Evolutionary conservation across 2,888 invertebrate species (phyloP).

Genomic region (Luperina testacea): DNA sequence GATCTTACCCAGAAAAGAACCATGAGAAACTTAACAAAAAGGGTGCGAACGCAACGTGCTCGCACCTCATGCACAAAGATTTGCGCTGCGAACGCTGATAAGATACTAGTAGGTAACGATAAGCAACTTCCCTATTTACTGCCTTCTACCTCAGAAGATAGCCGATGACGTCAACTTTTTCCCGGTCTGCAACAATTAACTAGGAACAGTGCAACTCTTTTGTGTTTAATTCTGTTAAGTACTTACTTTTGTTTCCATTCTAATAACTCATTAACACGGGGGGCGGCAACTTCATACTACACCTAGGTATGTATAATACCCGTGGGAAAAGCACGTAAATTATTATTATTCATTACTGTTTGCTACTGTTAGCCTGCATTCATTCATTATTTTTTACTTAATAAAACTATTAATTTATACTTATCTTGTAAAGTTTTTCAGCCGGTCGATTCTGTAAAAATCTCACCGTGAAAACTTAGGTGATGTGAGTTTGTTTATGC

Average conservation of each 20-base stretch:
- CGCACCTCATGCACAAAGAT: constrained; percentile 72
- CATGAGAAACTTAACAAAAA: constrained; percentile 76
- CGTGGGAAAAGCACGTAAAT: constrained; percentile 33
- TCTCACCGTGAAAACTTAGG: no score
- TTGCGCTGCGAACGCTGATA: constrained; percentile 71
- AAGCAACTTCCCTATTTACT: constrained; percentile 62
- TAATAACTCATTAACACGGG: constrained; percentile 53
- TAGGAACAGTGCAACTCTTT: constrained; percentile 21
- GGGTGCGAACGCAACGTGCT: constrained; percentile 78
- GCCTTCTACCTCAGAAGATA: constrained; percentile 44
- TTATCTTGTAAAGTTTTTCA: background rate
- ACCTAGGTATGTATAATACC: constrained; percentile 1
- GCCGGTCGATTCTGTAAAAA: no score
- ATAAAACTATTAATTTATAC: no score
- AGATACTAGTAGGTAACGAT: constrained; percentile 65
- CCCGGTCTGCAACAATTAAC: constrained; percentile 46
- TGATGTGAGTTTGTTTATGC: no score
- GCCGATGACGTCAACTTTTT: constrained; percentile 61
- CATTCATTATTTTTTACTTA: background rate
- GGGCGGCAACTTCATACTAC: constrained; percentile 22
- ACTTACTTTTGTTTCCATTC: constrained; percentile 50
- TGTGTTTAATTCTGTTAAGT: constrained; percentile 26
- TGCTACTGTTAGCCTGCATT: background rate
- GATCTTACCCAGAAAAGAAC: constrained; percentile 77
- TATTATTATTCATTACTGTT: background rate